phyloP scores from a whole-genome alignment of 2,113 vertebrate species.

The Todiramphus chloris region DNA sequence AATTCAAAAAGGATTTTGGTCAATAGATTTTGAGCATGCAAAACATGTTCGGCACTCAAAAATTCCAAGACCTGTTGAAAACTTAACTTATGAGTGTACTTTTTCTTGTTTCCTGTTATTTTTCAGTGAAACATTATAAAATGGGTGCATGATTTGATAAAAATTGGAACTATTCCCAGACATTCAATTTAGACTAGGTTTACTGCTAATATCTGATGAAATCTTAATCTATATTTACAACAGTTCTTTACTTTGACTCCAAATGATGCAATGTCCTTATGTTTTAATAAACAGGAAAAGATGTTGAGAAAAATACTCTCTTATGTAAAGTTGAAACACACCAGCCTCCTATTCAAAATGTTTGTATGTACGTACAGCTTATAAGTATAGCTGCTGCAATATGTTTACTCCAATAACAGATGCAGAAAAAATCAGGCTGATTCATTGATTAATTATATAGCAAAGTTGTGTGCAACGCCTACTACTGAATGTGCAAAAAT shows the following conservation, averaged over 20 bases:
- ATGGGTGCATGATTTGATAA: not conserved
- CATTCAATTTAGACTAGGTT: not conserved
- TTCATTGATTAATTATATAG: not conserved
- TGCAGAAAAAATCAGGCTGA: not conserved
- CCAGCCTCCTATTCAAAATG: not conserved
- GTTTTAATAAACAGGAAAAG: slow-evolving; percentile 20
- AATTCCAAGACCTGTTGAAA: slow-evolving; percentile 54
- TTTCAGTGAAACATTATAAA: slow-evolving; percentile 11
- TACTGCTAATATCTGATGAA: slow-evolving; percentile 19
- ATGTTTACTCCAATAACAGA: not conserved
- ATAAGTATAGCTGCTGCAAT: not conserved
- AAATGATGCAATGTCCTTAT: not conserved
- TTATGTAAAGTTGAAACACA: not conserved
- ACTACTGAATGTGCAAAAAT: not conserved
- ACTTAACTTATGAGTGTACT: slow-evolving; percentile 33
- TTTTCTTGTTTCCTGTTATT: slow-evolving; percentile 35
- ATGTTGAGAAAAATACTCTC: slow-evolving; percentile 9
- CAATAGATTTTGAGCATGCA: slow-evolving; percentile 43
- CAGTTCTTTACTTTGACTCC: slow-evolving; percentile 6
- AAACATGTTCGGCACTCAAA: slow-evolving; percentile 41
- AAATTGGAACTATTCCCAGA: slow-evolving; percentile 23
- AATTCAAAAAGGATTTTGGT: slow-evolving; percentile 67
- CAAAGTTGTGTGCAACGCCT: not conserved
- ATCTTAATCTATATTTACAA: slow-evolving; percentile 23
- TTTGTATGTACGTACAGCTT: not conserved